Evolutionary conservation across 2,888 invertebrate genomes (phyloP).

Genomic region (Nephrocerus scutellatus): DNA sequence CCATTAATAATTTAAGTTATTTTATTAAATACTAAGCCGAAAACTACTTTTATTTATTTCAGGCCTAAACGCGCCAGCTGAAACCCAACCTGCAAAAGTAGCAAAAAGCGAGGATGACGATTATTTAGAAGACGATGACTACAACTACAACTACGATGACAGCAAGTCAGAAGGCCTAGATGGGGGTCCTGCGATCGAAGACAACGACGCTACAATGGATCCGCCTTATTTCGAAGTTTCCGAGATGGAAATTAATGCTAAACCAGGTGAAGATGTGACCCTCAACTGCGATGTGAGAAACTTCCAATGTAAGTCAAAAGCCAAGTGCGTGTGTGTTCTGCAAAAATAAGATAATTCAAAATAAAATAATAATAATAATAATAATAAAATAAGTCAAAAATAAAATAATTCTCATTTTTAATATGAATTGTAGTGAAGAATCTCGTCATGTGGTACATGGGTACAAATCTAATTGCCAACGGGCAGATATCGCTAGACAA

Average conservation of each 20-base stretch:
- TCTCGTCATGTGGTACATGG: conserved; percentile 39
- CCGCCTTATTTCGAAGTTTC: conserved; percentile 34
- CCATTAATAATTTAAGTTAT: no score
- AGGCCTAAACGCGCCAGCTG: no score
- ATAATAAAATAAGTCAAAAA: background rate
- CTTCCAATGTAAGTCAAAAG: conserved; percentile 30
- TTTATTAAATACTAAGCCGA: no score
- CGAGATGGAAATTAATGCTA: conserved; percentile 27
- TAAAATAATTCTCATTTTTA: background rate
- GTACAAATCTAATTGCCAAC: conserved; percentile 27
- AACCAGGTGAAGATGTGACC: conserved; percentile 32
- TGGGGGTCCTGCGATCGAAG: conserved; percentile 10
- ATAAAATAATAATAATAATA: background rate
- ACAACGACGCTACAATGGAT: conserved; percentile 3
- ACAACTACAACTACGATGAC: conserved; percentile 28
- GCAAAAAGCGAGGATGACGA: conserved; percentile 11
- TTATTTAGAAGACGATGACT: conserved; percentile 28
- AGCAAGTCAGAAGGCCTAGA: conserved; percentile 12
- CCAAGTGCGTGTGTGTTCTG: background rate
- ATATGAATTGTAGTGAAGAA: conserved; percentile 29
- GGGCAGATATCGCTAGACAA: conserved; percentile 28
- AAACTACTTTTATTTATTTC: no score
- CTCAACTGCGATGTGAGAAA: conserved; percentile 40
- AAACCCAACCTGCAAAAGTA: no score
- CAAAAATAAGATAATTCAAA: background rate